Base-by-base conservation (phyloP, 2,113 vertebrate genomes). In the Eleginops maclovinus region DNA sequence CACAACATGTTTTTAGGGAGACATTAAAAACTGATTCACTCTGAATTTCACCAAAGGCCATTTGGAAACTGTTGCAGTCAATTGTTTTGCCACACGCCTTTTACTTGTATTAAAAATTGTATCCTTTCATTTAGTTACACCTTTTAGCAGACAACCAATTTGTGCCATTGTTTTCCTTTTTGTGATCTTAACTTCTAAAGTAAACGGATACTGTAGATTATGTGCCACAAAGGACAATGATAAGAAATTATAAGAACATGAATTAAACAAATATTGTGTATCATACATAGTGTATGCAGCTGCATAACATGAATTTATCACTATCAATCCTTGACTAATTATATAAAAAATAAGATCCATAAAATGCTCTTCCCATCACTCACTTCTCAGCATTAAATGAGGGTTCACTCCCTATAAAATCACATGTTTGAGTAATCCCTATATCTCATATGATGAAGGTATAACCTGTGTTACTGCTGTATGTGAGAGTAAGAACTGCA, bases 401-500 rank as follows among this genome's bases (percentile, higher is more conserved):
- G 69, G 46, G 17, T 40, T 24, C 59, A 65, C 8, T 66, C 55
- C 50, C 31, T 36, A 36, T 36, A 73, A 53, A 60, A n/a, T 62
- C 13, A 31, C 51, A 12, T 28, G 64, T 53, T 54, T 22, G 51
- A 36, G 3, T 54, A 44, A 77, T 68, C 65, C 13, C 55, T 53
- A 67, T 72, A 66, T 74, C 53, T 62, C 26, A 49, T 19, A 31
- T 55, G 15, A 60, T 55, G 51, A 66, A 6, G 51, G 5, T 78
- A 22, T 22, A 68, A 26, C 50, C 16, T 61, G 21, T 54, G 26
- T 28, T 59, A 40, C 49, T 49, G 66, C 41, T 74, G 40, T 44
- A 53, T 31, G 43, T 62, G 54, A 53, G 36, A 59, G 46, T 41
- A n/a, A 68, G 61, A 82, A 22, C 44, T 72, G 67, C 63, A 64